phyloP scores from a whole-genome alignment of 53 echinoderm and acorn worm genomes.

The Apostichopus leukothele region DNA sequence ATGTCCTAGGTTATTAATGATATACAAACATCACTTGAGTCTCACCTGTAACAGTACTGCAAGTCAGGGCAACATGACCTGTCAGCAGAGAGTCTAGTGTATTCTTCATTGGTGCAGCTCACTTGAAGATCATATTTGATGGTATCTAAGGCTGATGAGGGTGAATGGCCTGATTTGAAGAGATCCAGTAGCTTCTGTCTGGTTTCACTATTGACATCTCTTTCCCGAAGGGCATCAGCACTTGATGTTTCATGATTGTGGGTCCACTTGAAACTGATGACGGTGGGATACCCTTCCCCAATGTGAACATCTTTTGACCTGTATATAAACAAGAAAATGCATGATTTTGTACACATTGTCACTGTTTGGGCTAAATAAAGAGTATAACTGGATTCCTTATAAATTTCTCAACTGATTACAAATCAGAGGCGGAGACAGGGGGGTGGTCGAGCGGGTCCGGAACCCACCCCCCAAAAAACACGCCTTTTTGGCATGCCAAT shows the following conservation, averaged over 20 bases:
- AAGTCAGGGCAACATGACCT: conserved; percentile 27
- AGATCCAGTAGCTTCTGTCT: conserved; percentile 44
- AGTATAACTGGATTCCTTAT: too few species aligned
- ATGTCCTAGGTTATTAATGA: neutral
- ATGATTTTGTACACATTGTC: too few species aligned
- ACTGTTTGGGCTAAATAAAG: too few species aligned
- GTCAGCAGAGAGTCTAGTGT: conserved; percentile 24
- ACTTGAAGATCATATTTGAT: conserved; percentile 38
- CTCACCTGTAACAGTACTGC: conserved; percentile 43
- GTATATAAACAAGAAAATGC: neutral
- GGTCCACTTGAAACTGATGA: conserved; percentile 1
- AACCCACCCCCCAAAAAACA: too few species aligned
- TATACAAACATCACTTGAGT: too few species aligned
- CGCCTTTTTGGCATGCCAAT: too few species aligned
- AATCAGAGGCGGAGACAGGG: too few species aligned
- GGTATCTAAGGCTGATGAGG: conserved; percentile 44
- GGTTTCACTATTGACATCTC: conserved; percentile 31
- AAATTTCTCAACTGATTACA: too few species aligned
- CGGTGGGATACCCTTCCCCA: conserved; percentile 50
- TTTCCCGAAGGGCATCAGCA: conserved; percentile 47
- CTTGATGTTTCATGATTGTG: conserved; percentile 45
- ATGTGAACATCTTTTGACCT: conserved; percentile 47
- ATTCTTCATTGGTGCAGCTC: conserved; percentile 21
- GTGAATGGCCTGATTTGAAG: conserved; percentile 31
- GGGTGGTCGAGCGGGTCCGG: too few species aligned